A percentile compares a stretch with the other conserved stretches of the same genome.
Evolutionary conservation across 2,888 invertebrate genomes (phyloP).

Genomic region (Brachynemurus nebulosus): DNA sequence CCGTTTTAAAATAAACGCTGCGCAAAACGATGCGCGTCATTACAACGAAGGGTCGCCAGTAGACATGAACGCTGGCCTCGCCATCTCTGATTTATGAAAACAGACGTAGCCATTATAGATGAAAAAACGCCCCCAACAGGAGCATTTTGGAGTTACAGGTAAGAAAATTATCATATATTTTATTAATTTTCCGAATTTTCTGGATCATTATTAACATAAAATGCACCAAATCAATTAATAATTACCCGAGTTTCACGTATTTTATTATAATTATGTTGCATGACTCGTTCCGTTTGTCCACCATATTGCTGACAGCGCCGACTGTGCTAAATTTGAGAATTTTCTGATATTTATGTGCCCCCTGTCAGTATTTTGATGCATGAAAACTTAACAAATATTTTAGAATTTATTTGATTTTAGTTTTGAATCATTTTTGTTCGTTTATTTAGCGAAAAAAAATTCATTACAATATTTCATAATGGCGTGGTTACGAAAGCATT

Average conservation of each 20-base stretch:
- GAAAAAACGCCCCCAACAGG: constrained; percentile 43
- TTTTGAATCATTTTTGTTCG: background rate
- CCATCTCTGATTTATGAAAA: constrained; percentile 32
- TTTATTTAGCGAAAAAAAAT: background rate
- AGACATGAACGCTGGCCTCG: constrained; percentile 32
- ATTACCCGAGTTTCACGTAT: background rate
- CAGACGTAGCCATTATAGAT: constrained; percentile 31
- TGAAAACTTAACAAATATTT: constrained; percentile 5
- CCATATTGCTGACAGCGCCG: constrained; percentile 54
- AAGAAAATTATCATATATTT: constrained; percentile 20
- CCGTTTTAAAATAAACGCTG: constrained; percentile 4
- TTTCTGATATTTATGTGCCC: constrained; percentile 49
- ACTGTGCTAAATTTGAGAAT: constrained; percentile 52
- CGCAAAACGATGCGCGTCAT: background rate
- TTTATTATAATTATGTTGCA: background rate
- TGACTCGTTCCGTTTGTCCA: constrained; percentile 27
- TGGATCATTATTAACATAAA: background rate
- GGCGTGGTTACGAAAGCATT: constrained; percentile 1
- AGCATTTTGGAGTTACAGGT: constrained; percentile 35
- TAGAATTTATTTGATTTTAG: background rate
- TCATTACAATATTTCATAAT: background rate
- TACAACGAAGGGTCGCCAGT: background rate
- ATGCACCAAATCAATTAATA: background rate
- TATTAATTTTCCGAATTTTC: constrained; percentile 1
- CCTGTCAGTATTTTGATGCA: constrained; percentile 27